phyloP scores from a whole-genome alignment of 53 echinoderm and acorn worm genomes.

The Zoroaster sp. region DNA sequence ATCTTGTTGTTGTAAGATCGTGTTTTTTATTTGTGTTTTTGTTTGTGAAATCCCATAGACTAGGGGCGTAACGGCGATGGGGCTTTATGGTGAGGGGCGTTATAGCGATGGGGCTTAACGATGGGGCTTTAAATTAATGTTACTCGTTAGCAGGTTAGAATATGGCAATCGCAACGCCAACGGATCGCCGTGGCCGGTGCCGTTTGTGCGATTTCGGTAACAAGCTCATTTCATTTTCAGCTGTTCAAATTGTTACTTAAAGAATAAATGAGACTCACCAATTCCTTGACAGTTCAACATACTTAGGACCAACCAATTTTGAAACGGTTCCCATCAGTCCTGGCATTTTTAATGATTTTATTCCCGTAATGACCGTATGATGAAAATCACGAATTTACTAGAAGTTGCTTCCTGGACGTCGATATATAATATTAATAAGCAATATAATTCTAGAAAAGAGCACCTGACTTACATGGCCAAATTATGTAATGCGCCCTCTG shows the following conservation, averaged over 20 bases:
- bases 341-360: not conserved
- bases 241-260: not conserved
- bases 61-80: too few relatives aligned
- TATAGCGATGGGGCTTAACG: too few relatives aligned
- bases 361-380: not conserved
- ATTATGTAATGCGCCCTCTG: not conserved
- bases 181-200: too few relatives aligned
- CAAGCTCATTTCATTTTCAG: not conserved
- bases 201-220: too few relatives aligned
- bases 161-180: too few relatives aligned
- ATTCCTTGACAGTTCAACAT: slow-evolving; percentile 59
- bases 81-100: too few relatives aligned
- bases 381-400: not conserved
- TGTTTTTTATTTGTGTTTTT: too few relatives aligned
- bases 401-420: not conserved
- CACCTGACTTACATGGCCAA: not conserved
- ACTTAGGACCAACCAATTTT: slow-evolving; percentile 48
- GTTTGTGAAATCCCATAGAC: too few relatives aligned
- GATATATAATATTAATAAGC: not conserved
- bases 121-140: too few relatives aligned
- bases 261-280: slow-evolving; percentile 29
- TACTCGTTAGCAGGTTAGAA: too few relatives aligned
- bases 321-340: not conserved
- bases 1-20: too few relatives aligned
- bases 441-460: not conserved